Evolutionary conservation across 2,113 vertebrate species (phyloP).

Genomic region (Nettapus auritus): DNA sequence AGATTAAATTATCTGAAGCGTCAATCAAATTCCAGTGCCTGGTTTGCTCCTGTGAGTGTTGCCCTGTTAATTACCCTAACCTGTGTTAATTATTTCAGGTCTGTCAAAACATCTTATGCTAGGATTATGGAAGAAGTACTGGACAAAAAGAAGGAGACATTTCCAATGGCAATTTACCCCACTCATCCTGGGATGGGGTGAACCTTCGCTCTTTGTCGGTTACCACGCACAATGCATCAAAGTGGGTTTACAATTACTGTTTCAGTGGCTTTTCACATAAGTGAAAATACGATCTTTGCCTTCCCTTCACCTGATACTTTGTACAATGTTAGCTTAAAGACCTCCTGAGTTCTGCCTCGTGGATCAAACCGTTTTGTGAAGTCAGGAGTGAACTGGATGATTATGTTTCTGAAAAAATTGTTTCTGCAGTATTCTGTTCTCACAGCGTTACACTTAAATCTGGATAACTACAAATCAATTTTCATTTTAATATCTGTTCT

Average conservation of each 20-base stretch:
- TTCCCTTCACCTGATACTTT: neutral
- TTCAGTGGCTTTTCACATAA: neutral
- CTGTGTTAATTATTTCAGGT: neutral
- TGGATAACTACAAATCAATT: neutral
- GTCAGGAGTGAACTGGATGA: neutral
- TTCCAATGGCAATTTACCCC: neutral
- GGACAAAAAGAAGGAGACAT: neutral
- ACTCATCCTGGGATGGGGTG: neutral
- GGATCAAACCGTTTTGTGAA: neutral
- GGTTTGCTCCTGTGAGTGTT: neutral
- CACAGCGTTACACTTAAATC: neutral
- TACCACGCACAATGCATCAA: neutral
- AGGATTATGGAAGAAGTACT: neutral
- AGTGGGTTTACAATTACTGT: neutral
- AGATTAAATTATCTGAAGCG: neutral
- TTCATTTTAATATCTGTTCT: neutral
- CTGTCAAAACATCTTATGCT: neutral
- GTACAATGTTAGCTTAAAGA: neutral
- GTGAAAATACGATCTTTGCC: neutral
- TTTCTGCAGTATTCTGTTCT: neutral
- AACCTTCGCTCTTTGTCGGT: neutral
- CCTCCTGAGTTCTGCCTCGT: neutral
- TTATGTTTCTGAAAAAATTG: neutral
- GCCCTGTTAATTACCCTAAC: neutral
- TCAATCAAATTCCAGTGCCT: neutral